Base-by-base conservation (phyloP, 2,113 vertebrate genomes). In the Syrmaticus mikado region DNA sequence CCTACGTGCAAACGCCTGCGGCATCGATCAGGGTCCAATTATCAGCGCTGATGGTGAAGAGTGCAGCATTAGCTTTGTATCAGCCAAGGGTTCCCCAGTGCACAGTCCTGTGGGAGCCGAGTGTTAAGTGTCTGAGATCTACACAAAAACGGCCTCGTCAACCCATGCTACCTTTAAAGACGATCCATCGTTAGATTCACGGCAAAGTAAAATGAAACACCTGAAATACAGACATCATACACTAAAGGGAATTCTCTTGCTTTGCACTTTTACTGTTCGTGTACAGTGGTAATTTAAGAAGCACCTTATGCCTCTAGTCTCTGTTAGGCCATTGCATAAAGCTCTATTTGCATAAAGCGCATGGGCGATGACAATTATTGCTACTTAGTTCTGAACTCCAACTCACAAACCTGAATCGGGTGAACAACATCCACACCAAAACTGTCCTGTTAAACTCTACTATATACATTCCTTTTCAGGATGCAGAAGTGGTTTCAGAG, bases 31-130 rank as follows among this genome's bases (percentile, higher is more conserved):
- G 6, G 46, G n/a, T 2, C 32, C 5, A 0, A 17, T n/a, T 36
- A 24, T 2, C 43, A 14, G 50, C 1, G 12, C 4, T 11, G 28
- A 16, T 2, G 52, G 17, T 15, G 25, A n/a, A 52, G 55, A 67
- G 18, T 18, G 20, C 34, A 25, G 60, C 3, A 34, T n/a, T 6
- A 48, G n/a, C 75, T 32, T 18, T 5, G 0, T 15, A 52, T 7
- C 17, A 45, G 67, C 52, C 68, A 38, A 83, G 25, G 24, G 21
- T 13, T 43, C 1, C 17, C 76, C 76, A n/a, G 27, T 1, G 16
- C 0, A 61, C 32, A 20, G 13, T 10, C 58, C 64, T 30, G 16
- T 0, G 3, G 58, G 77, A 83, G 46, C 34, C 1, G 7, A 46
- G 66, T 1, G 36, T 10, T 55, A 53, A 41, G 22, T 67, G 38